phyloP scores from a whole-genome alignment of 2,888 invertebrate genomes.

The Leptopilina drosophilae region DNA sequence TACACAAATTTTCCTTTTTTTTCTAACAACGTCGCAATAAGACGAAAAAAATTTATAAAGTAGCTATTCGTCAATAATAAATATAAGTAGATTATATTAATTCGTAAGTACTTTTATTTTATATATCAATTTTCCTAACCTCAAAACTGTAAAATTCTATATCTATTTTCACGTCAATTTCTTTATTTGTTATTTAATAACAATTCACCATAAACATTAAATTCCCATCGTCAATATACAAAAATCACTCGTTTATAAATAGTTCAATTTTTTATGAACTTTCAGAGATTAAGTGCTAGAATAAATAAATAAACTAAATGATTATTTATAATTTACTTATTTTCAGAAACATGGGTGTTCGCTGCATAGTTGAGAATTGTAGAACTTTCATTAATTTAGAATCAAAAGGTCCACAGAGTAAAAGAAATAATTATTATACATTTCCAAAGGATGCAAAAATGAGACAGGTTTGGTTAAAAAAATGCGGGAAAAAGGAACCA shows the following conservation, averaged over 20 bases:
- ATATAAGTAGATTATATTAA: background rate
- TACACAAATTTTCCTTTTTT: background rate
- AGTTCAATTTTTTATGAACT: too few relatives aligned
- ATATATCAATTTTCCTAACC: constrained; percentile 11
- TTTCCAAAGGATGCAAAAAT: constrained; percentile 26
- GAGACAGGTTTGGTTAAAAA: constrained; percentile 20
- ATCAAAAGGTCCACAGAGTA: background rate
- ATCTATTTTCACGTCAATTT: too few relatives aligned
- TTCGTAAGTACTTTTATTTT: background rate
- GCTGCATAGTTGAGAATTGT: constrained; percentile 2
- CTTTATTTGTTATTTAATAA: too few relatives aligned
- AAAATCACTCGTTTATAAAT: background rate
- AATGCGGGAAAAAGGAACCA: background rate
- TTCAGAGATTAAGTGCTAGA: background rate
- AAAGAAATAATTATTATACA: background rate
- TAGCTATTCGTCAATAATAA: background rate
- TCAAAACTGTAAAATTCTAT: background rate
- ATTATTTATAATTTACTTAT: background rate
- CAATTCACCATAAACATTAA: background rate
- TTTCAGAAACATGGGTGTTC: constrained; percentile 24
- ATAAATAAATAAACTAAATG: background rate
- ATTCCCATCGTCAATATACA: background rate
- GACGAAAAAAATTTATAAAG: background rate
- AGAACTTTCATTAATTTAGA: background rate
- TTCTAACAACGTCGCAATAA: background rate